A percentile compares a stretch with the other conserved stretches of the same genome.
Conservation (phyloP, 2,888 invertebrate genomes). For the Mesorhabditis sp. region DNA sequence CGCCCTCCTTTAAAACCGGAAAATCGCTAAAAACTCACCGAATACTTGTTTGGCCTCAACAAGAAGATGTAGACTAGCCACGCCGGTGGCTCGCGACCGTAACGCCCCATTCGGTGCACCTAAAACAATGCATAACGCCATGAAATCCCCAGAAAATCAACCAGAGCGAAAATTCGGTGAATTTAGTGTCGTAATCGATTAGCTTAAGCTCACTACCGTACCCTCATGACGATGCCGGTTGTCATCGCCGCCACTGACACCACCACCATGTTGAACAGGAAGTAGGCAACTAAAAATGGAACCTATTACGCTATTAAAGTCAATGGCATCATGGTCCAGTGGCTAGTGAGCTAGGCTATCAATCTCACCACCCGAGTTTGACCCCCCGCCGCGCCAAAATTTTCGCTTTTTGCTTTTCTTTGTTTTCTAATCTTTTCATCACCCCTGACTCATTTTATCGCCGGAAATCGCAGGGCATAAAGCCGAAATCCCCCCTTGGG, state of each 20-base stretch:
- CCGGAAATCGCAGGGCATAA: too few relatives aligned
- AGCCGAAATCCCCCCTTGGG: too few relatives aligned
- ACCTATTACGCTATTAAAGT: too few relatives aligned
- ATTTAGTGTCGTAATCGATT: not conserved
- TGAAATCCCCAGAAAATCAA: not conserved
- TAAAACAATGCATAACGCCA: not conserved
- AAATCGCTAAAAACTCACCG: not conserved
- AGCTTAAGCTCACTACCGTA: slow-evolving; percentile 22
- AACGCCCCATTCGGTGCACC: slow-evolving; percentile 32
- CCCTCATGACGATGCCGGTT: slow-evolving; percentile 48
- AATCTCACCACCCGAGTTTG: too few relatives aligned
- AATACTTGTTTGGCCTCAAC: slow-evolving; percentile 22
- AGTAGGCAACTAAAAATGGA: slow-evolving; percentile 46
- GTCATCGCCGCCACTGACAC: slow-evolving; percentile 50
- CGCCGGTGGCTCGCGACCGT: slow-evolving; percentile 42
- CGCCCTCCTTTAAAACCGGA: too few relatives aligned
- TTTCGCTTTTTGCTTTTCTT: too few relatives aligned
- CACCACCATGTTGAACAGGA: slow-evolving; percentile 54
- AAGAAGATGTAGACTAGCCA: slow-evolving; percentile 36
- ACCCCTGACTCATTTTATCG: too few relatives aligned
- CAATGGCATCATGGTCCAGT: too few relatives aligned
- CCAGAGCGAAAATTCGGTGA: too few relatives aligned
- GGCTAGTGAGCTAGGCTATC: too few relatives aligned
- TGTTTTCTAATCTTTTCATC: too few relatives aligned
- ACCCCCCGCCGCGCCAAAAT: too few relatives aligned